Evolutionary conservation across 1,140 invertebrate genomes (phyloP).

Genomic region (Drosophila nannoptera): DNA sequence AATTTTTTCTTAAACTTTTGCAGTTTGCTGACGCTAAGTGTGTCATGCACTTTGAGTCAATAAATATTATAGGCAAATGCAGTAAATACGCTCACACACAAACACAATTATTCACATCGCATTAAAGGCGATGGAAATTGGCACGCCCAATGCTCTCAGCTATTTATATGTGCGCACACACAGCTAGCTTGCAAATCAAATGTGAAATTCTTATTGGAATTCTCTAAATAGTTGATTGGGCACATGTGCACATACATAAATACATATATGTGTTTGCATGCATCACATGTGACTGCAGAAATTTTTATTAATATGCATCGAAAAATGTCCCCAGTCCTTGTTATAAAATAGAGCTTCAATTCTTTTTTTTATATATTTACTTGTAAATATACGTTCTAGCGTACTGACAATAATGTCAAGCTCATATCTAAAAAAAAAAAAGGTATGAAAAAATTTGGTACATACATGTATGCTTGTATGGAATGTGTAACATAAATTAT

Average conservation of each 20-base stretch:
- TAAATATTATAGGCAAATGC: conserved; percentile 16
- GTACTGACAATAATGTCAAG: no score
- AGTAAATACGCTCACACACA: conserved; percentile 6
- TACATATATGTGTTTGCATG: background rate
- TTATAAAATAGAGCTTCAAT: no score
- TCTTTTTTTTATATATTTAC: no score
- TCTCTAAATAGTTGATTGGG: conserved; percentile 9
- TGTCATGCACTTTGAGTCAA: conserved; percentile 39
- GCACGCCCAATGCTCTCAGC: conserved; percentile 17
- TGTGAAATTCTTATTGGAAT: conserved; percentile 22
- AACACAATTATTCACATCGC: background rate
- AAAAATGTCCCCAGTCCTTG: no score
- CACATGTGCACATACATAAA: background rate
- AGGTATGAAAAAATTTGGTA: no score
- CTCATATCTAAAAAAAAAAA: no score
- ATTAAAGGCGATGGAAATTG: conserved; percentile 15
- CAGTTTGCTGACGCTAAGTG: conserved; percentile 21
- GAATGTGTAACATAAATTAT: background rate
- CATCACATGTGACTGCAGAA: no score
- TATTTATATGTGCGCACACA: conserved; percentile 15
- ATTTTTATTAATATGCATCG: no score
- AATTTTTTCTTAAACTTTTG: conserved; percentile 7
- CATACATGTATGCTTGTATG: background rate
- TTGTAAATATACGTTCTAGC: no score
- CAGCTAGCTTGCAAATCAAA: conserved; percentile 3